These are phyloP conservation scores for Mirza zaza DNA, from an alignment of 2,113 vertebrate species.

Conservation along the genomic window DNA sequence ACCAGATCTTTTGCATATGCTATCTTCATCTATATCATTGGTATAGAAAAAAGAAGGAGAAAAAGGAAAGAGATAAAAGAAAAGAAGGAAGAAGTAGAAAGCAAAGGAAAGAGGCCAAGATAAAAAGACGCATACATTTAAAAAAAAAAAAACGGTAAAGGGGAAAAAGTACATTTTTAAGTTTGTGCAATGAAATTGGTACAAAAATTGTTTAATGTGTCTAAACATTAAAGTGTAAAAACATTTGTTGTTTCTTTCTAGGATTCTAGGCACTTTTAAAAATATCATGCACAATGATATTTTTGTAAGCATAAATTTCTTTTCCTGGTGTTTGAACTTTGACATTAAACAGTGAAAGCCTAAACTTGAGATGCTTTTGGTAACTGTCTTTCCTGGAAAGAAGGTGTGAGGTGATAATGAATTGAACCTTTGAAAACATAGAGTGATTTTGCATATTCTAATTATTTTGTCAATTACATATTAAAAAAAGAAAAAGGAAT, in stretches of 20 bases:
- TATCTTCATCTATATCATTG: background rate
- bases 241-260: constrained; percentile 85
- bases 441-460: constrained; percentile 21
- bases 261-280: constrained; percentile 73
- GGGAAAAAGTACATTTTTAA: constrained; percentile 81
- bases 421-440: constrained; percentile 39
- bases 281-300: constrained; percentile 72
- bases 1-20: background rate
- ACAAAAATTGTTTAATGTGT: constrained; percentile 80
- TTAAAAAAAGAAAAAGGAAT: background rate
- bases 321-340: constrained; percentile 66
- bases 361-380: constrained; percentile 39
- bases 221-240: constrained; percentile 87
- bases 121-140: constrained; percentile 83
- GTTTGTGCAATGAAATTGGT: constrained; percentile 86
- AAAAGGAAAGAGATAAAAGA: background rate
- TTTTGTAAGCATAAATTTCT: constrained; percentile 74
- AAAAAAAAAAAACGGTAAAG: constrained; percentile 82
- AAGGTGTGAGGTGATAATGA: constrained; percentile 45
- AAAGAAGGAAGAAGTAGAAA: background rate
- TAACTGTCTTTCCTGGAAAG: constrained; percentile 36
- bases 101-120: background rate
- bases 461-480: constrained; percentile 27
- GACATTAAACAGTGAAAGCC: background rate
- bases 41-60: background rate